These are phyloP conservation scores for Caenorhabditis plicata DNA, from an alignment of 2,888 invertebrate species.

Conservation along the genomic window DNA sequence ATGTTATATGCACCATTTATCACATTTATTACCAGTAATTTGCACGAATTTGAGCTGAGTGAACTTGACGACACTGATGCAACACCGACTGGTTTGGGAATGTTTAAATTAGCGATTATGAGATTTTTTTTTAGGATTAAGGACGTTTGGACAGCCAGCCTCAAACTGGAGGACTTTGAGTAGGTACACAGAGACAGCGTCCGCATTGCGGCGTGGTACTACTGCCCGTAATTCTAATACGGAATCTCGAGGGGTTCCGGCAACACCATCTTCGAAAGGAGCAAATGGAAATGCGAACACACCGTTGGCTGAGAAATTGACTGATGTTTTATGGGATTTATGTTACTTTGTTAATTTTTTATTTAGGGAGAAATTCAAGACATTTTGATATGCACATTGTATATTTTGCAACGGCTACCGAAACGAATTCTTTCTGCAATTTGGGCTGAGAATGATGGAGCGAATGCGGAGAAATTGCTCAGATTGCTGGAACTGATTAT, in stretches of 20 bases:
- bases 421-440: conserved; percentile 69
- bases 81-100: conserved; percentile 24
- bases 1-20: conserved; percentile 89
- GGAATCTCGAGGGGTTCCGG: not conserved
- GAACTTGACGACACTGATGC: conserved; percentile 31
- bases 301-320: conserved; percentile 59
- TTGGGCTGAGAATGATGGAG: conserved; percentile 44
- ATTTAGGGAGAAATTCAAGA: conserved; percentile 67
- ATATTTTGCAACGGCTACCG: conserved; percentile 84
- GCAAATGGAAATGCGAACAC: conserved; percentile 3
- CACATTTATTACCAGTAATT: conserved; percentile 82
- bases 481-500: conserved; percentile 53
- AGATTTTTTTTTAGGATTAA: not conserved
- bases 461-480: conserved; percentile 36
- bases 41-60: conserved; percentile 73
- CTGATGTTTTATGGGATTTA: conserved; percentile 19
- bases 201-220: conserved; percentile 10
- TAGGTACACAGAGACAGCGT: conserved; percentile 9
- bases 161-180: conserved; percentile 8
- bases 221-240: conserved; percentile 9
- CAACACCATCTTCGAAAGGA: conserved; percentile 6
- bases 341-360: not conserved
- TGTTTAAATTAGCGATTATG: conserved; percentile 1
- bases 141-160: not conserved
- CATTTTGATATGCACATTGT: conserved; percentile 72